Base-by-base conservation (phyloP, 2,888 invertebrate species). In the Caradrina kadenii region DNA sequence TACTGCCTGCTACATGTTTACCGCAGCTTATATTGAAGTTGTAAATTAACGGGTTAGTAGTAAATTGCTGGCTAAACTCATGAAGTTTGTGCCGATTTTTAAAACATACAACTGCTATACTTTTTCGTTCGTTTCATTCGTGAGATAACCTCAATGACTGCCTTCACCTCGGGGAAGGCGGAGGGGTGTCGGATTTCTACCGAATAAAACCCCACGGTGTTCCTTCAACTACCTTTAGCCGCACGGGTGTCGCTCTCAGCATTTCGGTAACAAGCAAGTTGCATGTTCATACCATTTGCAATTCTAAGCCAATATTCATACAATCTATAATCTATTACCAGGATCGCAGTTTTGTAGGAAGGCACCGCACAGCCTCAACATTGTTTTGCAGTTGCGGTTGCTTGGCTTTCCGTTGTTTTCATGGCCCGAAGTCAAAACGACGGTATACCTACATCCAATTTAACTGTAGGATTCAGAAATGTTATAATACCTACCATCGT, bases 381-480 rank as follows among this genome's bases (percentile, higher is more conserved):
- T 17, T 45, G 17, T 26, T 26, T 15, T 7, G 8, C 10, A 26
- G 10, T n/a, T 26, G 21, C 19, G n/a, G 6, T 60, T 6, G 7
- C 1, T 49, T 22, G 8, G 10, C 15, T 56, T 49, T 6, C 15
- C 31, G 73, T 45, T 22, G 22, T 17, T 63, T 60, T 60, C 52
- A 42, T 74, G 45, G 69, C 48, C 52, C 49, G n/a, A 55, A 59
- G 31, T 54, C 39, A 35, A 48, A 15, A 53, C 45, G 49, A 55
- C 31, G 26, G 19, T 67, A 50, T 80, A 60, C 31, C 19, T 69
- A 65, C 66, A 53, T 22, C 63, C 68, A 76, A 79, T 66, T 64
- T 61, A 76, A 56, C 67, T 63, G 39, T 66, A 82, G 82, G 85
- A 86, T 83, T 86, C 87, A 86, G 73, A 79, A 66, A 79, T 77